phyloP scores from a whole-genome alignment of 2,888 invertebrate genomes.

The Gymnoscelis rufifasciata region DNA sequence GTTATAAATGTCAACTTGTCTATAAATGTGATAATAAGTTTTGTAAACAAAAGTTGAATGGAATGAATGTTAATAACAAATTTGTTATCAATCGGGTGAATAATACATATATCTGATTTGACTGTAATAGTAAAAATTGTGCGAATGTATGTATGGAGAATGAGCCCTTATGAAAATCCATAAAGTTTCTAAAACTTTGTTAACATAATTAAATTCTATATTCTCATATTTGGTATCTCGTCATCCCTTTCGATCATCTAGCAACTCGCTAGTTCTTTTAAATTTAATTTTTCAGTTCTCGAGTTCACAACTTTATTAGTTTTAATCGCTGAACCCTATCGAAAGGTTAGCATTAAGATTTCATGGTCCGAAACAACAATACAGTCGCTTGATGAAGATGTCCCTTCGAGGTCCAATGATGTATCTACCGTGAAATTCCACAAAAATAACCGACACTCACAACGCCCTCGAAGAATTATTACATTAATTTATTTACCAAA shows the following conservation, averaged over 20 bases:
- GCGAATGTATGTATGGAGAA: too few relatives aligned
- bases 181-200: too few relatives aligned
- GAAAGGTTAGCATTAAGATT: slow-evolving; percentile 21
- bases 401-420: slow-evolving; percentile 63
- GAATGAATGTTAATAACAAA: slow-evolving; percentile 53
- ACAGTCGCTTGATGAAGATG: slow-evolving; percentile 62
- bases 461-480: slow-evolving; percentile 70
- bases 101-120: neutral
- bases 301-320: slow-evolving; percentile 36
- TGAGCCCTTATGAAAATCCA: too few relatives aligned
- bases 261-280: too few relatives aligned
- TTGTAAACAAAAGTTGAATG: slow-evolving; percentile 58
- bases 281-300: neutral
- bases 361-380: slow-evolving; percentile 31
- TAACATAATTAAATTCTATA: too few relatives aligned
- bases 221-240: too few relatives aligned
- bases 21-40: slow-evolving; percentile 49
- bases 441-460: slow-evolving; percentile 61
- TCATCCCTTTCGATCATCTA: too few relatives aligned
- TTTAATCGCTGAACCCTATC: slow-evolving; percentile 30
- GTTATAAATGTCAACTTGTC: slow-evolving; percentile 38
- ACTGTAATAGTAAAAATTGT: too few relatives aligned
- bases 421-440: slow-evolving; percentile 75
- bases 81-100: slow-evolving; percentile 36
- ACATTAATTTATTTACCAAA: slow-evolving; percentile 77